A percentile compares a stretch with the other conserved stretches of the same genome.
These are phyloP conservation scores for Phymatocera aterrima DNA, from an alignment of 2,888 invertebrate species.

Conservation along the genomic window DNA sequence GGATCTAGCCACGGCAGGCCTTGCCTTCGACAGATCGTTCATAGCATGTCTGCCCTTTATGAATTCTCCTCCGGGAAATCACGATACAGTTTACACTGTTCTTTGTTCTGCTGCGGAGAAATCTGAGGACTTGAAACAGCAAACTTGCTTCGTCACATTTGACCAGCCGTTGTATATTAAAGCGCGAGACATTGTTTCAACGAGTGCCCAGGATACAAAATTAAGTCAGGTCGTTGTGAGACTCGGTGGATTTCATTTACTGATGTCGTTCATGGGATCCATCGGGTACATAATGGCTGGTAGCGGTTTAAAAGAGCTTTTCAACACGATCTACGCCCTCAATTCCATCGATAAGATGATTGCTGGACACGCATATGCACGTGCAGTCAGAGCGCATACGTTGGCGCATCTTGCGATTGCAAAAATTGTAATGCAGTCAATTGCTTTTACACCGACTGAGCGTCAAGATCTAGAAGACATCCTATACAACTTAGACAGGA, in stretches of 20 bases:
- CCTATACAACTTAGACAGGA: constrained; percentile 13
- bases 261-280: constrained; percentile 57
- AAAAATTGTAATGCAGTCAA: constrained; percentile 46
- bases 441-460: constrained; percentile 48
- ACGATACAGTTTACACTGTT: constrained; percentile 54
- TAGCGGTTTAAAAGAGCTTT: constrained; percentile 58
- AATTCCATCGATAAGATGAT: constrained; percentile 58
- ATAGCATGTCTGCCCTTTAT: constrained; percentile 51
- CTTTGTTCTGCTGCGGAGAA: constrained; percentile 49
- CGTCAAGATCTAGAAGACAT: constrained; percentile 43
- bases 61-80: constrained; percentile 51
- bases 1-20: constrained; percentile 49
- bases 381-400: constrained; percentile 60
- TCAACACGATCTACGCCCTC: constrained; percentile 56
- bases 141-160: constrained; percentile 56
- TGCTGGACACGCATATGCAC: constrained; percentile 57
- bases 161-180: constrained; percentile 59
- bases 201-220: not conserved
- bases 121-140: constrained; percentile 47
- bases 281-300: constrained; percentile 59
- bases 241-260: constrained; percentile 62
- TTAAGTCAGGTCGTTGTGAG: constrained; percentile 51
- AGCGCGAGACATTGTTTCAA: constrained; percentile 53
- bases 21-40: constrained; percentile 14
- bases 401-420: constrained; percentile 54